Evolutionary conservation across 2,113 vertebrate species (phyloP), one percentile per base, ranked within the genome.

Genomic region (Cololabis saira): DNA sequence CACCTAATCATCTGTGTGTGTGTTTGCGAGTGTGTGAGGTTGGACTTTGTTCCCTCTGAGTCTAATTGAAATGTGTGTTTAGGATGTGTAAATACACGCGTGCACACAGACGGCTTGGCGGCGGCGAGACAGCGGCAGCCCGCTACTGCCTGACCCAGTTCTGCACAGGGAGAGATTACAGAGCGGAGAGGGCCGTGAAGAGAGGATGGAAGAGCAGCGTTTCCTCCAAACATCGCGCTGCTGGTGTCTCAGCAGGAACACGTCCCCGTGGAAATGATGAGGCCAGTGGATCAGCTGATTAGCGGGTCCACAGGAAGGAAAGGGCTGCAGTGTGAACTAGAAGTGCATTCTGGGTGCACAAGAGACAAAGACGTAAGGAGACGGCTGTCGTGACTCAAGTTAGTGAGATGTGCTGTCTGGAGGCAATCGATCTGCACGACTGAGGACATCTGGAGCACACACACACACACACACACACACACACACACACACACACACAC

Each of bases 41-140:
- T 78, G 84, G 84, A 87, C 87, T 88, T 87, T 87, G 83, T 77
- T 84, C 87, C 77, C 74, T 88, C 56, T n/a, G n/a, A n/a, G n/a
- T n/a, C n/a, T 74, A 49, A 62, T 57, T 68, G 41, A 76, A 68
- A 65, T 80, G 76, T 82, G 83, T 86, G 82, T 84, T 85, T 72
- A 78, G 71, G 67, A 69, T 82, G 78, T 71, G 77, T 73, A 88
- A 85, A 90, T 57, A 81, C 69, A 76, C 18, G n/a, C 1, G 43
- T 54, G 69, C 62, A 65, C 78, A 62, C 42, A 61, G 70, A 80
- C 64, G 71, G 77, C 87, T 76, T 67, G 62, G 24, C 55, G 68
- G 74, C 40, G 15, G 54, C 19, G 24, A 76, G 61, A 79, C 79
- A 76, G 59, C 78, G 64, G 53, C 80, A 54, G 65, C 63, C 72